A percentile compares a stretch with the other conserved stretches of the same genome.
These are phyloP conservation scores for Tethya wilhelma DNA, from an alignment of 37 sponge, comb jelly and placozoan species.

Conservation along the genomic window DNA sequence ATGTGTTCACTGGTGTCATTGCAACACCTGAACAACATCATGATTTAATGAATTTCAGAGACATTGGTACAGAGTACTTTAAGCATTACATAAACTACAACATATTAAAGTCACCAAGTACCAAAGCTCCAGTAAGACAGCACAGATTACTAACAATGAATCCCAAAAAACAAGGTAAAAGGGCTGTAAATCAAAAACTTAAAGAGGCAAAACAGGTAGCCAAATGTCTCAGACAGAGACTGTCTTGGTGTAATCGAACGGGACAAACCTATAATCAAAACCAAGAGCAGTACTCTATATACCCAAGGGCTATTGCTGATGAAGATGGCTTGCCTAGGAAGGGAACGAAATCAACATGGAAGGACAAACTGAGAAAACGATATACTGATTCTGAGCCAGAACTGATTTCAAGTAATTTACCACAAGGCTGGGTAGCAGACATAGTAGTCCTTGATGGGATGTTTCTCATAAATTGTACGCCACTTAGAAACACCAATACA, in stretches of 20 bases:
- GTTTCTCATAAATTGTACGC: not conserved
- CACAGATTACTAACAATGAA: not conserved
- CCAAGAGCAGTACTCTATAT: not conserved
- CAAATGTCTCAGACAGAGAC: not conserved
- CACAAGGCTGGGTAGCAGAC: not conserved
- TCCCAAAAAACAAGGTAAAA: not conserved
- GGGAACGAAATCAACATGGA: not conserved
- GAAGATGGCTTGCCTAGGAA: not conserved
- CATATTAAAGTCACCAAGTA: not conserved
- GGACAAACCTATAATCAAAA: not conserved
- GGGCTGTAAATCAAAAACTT: not conserved
- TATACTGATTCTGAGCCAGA: not conserved
- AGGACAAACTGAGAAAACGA: not conserved
- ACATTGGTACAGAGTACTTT: not conserved
- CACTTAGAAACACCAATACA: not conserved
- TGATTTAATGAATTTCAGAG: conserved; percentile 15
- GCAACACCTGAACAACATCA: conserved; percentile 25
- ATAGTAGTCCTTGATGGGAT: no score
- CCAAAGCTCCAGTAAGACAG: conserved; percentile 4
- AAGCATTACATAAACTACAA: not conserved
- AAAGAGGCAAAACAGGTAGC: not conserved
- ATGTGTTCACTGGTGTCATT: not conserved
- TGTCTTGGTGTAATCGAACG: not conserved
- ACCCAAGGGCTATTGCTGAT: not conserved
- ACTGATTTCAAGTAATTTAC: not conserved